phyloP scores from a whole-genome alignment of 2,113 vertebrate genomes.

The Suricata suricatta region DNA sequence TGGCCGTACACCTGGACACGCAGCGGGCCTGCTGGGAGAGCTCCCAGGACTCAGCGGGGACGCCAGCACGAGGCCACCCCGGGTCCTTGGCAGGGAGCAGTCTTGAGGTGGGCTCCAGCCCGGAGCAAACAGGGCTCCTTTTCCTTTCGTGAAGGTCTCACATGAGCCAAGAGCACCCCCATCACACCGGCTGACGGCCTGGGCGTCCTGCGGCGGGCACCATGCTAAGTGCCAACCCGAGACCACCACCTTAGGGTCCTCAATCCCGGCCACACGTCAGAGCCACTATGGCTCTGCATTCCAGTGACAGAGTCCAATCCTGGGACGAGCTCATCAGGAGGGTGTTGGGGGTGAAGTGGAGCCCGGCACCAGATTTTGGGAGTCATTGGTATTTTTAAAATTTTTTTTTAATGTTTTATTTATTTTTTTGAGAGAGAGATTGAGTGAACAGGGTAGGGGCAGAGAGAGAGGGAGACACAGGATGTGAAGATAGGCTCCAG shows the following conservation, averaged over 20 bases:
- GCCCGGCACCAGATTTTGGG: background rate
- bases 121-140: background rate
- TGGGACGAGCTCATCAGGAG: background rate
- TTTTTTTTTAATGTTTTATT: too few species aligned
- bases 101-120: background rate
- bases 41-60: conserved; percentile 60
- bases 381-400: background rate
- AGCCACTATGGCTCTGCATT: background rate
- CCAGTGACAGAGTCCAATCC: background rate
- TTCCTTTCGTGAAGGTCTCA: background rate
- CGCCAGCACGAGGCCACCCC: background rate
- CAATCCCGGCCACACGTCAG: background rate
- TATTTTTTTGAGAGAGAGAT: too few species aligned
- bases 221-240: background rate
- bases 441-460: too few species aligned
- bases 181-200: background rate
- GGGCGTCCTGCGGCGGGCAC: rapidly evolving
- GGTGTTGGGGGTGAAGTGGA: rapidly evolving
- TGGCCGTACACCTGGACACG: background rate
- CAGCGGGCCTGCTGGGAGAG: conserved; percentile 49
- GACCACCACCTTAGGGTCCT: background rate
- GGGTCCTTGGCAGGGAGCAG: background rate
- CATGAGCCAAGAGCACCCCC: background rate
- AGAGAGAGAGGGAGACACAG: too few species aligned
- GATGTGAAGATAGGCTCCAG: too few species aligned